phyloP scores from a whole-genome alignment of 1,140 invertebrate genomes.

The Drosophila quadrilineata region DNA sequence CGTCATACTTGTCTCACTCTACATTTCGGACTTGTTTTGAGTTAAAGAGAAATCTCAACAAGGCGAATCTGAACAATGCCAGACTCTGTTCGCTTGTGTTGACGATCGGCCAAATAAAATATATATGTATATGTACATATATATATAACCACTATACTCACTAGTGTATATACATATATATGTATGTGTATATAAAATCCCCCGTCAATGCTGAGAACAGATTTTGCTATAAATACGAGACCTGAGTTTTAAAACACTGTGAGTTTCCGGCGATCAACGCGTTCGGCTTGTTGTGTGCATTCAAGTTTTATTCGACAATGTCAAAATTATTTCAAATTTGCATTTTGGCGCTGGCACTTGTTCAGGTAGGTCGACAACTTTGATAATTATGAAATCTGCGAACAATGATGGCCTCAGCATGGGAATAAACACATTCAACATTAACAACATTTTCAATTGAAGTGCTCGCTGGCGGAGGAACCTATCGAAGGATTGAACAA shows the following conservation, averaged over 20 bases:
- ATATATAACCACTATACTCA: no score
- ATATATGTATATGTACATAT: no score
- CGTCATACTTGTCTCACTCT: slow-evolving; percentile 30
- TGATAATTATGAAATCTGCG: neutral
- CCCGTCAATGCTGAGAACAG: slow-evolving; percentile 30
- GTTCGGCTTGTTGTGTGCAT: slow-evolving; percentile 24
- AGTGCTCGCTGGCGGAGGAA: slow-evolving; percentile 33
- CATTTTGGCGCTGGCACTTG: slow-evolving; percentile 37
- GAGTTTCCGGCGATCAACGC: slow-evolving; percentile 42
- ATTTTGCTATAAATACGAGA: slow-evolving; percentile 53
- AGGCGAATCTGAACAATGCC: slow-evolving; percentile 46
- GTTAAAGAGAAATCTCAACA: slow-evolving; percentile 51
- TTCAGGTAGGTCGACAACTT: slow-evolving; percentile 35
- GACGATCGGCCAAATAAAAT: slow-evolving; percentile 31
- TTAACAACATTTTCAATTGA: slow-evolving; percentile 9
- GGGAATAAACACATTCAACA: no score
- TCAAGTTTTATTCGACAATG: slow-evolving; percentile 34
- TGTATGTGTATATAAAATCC: slow-evolving; percentile 15
- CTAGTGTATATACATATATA: no score
- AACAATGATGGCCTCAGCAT: no score
- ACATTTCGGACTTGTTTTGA: slow-evolving; percentile 49
- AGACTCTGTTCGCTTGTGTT: slow-evolving; percentile 44
- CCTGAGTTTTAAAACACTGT: slow-evolving; percentile 24
- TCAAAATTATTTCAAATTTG: slow-evolving; percentile 41
- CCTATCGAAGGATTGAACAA: slow-evolving; percentile 41